Evolutionary conservation across 30 jellyfish, hydroid and myxozoan genomes (phyloP), one percentile per base, ranked within the genome.

Genomic region (Mastigias papua): DNA sequence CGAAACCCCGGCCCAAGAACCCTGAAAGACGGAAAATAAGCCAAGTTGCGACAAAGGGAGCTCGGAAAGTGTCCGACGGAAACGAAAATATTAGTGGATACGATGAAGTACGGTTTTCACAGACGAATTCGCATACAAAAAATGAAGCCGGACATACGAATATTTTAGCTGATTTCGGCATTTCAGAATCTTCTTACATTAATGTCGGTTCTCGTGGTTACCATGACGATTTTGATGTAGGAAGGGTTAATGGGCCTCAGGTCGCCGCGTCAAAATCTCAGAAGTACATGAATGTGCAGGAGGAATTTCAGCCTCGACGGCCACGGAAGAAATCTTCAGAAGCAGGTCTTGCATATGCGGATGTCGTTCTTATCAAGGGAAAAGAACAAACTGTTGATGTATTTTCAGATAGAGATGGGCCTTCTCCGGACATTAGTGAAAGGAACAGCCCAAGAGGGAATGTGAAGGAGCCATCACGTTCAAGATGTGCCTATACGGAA

Each of bases 1-100:
- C 93, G 23, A 64, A 62, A 20, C 93, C 93, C 9, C 57, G 93
- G 9, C 73, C 93, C 62, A 84, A 84, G 86, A 84, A 84, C 27
- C 78, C 82, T 66, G 93, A 66, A 51, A 68, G 93, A 19, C 78
- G 93, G 35, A 84, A 69, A 50, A 76, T 71, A 27, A 78, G 79
- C 25, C 88, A 78, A 32, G 34, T n/a, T 0, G 2, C 42, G 1
- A 57, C 48, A 23, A 37, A 35, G 4, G 84, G 32, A 17, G 50
- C 23, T 4, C 69, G 48, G 28, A 28, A n/a, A 23, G 2, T 32
- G 6, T 20, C 77, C 16, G 27, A 61, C 26, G 29, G 51, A 13
- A 31, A 5, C 19, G 0, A 15, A 26, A 48, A 31, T 26, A 3
- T 48, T 13, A 37, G 42, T 69, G 61, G 35, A 0, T 30, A 26